Evolutionary conservation across 2,888 invertebrate species (phyloP).

Genomic region (Peribatodes rhomboidaria): DNA sequence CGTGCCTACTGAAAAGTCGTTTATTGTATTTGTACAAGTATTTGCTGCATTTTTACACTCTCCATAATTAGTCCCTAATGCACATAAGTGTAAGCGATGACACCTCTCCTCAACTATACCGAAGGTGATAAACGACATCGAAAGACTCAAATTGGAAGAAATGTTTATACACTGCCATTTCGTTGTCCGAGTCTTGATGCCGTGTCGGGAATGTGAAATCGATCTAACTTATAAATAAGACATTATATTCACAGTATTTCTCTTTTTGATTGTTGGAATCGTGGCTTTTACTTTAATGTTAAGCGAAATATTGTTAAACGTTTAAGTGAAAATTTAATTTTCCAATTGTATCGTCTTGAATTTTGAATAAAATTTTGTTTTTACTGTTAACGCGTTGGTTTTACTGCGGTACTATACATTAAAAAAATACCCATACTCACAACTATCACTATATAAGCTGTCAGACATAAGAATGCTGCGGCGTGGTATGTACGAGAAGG

Average conservation of each 20-base stretch:
- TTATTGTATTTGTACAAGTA: slow-evolving; percentile 56
- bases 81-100: slow-evolving; percentile 64
- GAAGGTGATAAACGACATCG: slow-evolving; percentile 14
- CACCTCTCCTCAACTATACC: slow-evolving; percentile 63
- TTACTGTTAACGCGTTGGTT: slow-evolving; percentile 67
- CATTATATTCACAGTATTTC: slow-evolving; percentile 82
- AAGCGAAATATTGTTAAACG: slow-evolving; percentile 69
- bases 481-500: too few relatives aligned
- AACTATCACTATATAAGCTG: too few relatives aligned
- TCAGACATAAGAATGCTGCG: too few relatives aligned
- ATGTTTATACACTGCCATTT: slow-evolving; percentile 26
- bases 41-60: slow-evolving; percentile 81
- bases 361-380: slow-evolving; percentile 79
- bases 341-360: slow-evolving; percentile 76
- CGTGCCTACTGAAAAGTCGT: too few relatives aligned
- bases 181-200: slow-evolving; percentile 14
- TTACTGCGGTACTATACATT: not conserved
- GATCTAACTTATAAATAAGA: slow-evolving; percentile 52
- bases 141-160: slow-evolving; percentile 4
- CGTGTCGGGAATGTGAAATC: slow-evolving; percentile 22
- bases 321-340: slow-evolving; percentile 72
- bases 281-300: slow-evolving; percentile 74
- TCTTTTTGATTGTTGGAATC: slow-evolving; percentile 69
- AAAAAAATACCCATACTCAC: too few relatives aligned
- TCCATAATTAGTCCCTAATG: slow-evolving; percentile 68